Conservation (phyloP, 2,113 vertebrate genomes). For the Peromyscus leucopus region DNA sequence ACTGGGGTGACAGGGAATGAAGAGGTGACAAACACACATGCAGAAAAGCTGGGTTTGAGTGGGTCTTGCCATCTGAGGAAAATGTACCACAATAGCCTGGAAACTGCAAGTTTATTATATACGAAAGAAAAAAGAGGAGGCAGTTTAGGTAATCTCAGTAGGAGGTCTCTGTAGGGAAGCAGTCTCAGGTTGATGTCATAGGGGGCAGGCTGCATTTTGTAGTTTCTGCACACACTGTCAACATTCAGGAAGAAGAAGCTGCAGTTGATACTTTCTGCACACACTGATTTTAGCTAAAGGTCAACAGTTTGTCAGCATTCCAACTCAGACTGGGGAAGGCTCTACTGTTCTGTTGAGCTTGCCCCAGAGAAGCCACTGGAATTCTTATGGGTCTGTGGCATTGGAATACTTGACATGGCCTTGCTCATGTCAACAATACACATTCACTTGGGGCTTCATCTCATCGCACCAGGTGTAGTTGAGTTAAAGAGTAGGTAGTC, state of each 20-base stretch:
- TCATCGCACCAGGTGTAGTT: background rate
- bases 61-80: background rate
- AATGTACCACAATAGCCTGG: background rate
- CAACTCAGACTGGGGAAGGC: background rate
- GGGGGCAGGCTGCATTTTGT: background rate
- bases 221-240: background rate
- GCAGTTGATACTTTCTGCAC: background rate
- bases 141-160: background rate
- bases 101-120: background rate
- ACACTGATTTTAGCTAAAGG: background rate
- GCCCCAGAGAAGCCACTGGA: background rate
- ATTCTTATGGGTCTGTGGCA: background rate
- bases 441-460: background rate
- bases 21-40: background rate
- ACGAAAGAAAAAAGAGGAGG: background rate
- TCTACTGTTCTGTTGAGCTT: background rate
- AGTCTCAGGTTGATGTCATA: background rate
- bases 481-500: conserved; percentile 23
- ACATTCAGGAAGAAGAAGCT: background rate
- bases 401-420: background rate
- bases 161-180: background rate
- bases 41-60: background rate
- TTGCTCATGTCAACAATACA: background rate
- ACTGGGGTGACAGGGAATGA: background rate
- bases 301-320: background rate